Evolutionary conservation across 2,113 vertebrate species (phyloP).

Genomic region (Mus pahari): DNA sequence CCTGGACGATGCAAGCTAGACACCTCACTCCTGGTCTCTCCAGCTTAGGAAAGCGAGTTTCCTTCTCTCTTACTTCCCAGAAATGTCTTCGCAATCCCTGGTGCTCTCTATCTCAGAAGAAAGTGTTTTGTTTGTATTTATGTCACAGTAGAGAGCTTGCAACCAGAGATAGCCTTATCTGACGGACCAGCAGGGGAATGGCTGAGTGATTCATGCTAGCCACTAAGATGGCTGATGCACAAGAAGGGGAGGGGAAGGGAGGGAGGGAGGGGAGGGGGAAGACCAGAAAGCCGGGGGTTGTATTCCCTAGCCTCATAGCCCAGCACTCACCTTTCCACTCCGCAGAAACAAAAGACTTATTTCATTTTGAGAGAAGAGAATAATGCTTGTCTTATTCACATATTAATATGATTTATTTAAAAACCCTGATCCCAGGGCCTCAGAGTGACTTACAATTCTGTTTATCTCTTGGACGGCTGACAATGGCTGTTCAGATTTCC

Average conservation of each 20-base stretch:
- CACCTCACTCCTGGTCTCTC: background rate
- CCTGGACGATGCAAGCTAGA: background rate
- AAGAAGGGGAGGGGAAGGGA: background rate
- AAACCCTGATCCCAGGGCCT: constrained; percentile 60
- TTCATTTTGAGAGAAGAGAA: constrained; percentile 74
- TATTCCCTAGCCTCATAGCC: background rate
- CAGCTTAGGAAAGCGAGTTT: background rate
- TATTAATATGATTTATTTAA: constrained; percentile 81
- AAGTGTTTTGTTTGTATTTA: background rate
- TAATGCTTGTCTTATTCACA: constrained; percentile 75
- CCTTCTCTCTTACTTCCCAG: background rate
- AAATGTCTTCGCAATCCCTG: background rate
- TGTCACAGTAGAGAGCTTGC: background rate
- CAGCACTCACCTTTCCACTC: constrained; percentile 22
- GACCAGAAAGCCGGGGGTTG: background rate
- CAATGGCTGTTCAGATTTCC: constrained; percentile 74
- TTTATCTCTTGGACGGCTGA: constrained; percentile 81
- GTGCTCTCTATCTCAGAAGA: constrained; percentile 20
- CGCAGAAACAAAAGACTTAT: constrained; percentile 68
- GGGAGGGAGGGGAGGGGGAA: background rate
- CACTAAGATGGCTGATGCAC: background rate
- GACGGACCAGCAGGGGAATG: background rate
- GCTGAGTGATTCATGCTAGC: background rate
- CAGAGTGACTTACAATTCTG: constrained; percentile 71
- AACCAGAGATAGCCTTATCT: background rate